These are phyloP conservation scores for Ylistrum balloti DNA, from an alignment of 1,140 invertebrate species.

Conservation along the genomic window DNA sequence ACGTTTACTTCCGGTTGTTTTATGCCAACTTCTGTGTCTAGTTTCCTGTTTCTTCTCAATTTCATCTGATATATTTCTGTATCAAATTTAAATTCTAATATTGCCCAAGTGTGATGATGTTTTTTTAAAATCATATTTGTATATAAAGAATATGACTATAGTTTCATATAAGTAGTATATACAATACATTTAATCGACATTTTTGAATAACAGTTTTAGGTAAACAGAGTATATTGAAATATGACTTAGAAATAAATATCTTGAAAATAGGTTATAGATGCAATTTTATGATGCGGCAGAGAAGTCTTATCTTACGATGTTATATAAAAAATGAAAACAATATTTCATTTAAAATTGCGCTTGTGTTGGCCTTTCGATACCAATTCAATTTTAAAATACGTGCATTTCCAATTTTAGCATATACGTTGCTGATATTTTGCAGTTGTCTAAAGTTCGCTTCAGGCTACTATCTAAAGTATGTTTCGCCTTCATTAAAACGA, in stretches of 20 bases:
- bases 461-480: conserved; percentile 1
- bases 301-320: not conserved
- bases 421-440: conserved; percentile 5
- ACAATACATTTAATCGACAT: no score
- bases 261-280: not conserved
- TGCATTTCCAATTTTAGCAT: conserved; percentile 26
- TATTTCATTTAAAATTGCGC: not conserved
- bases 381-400: conserved; percentile 4
- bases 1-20: no score
- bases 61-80: no score
- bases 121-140: no score
- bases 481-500: conserved; percentile 34
- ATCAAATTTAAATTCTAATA: no score
- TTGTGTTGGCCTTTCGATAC: not conserved
- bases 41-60: no score
- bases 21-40: no score
- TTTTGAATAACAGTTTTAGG: no score
- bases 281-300: not conserved
- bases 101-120: no score
- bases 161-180: no score
- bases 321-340: conserved; percentile 4
- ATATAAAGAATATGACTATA: no score
- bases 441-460: conserved; percentile 33
- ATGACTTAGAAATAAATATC: not conserved
- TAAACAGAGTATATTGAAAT: no score